These are phyloP conservation scores for Drosophila sproati DNA, from an alignment of 1,140 invertebrate species.

Conservation along the genomic window DNA sequence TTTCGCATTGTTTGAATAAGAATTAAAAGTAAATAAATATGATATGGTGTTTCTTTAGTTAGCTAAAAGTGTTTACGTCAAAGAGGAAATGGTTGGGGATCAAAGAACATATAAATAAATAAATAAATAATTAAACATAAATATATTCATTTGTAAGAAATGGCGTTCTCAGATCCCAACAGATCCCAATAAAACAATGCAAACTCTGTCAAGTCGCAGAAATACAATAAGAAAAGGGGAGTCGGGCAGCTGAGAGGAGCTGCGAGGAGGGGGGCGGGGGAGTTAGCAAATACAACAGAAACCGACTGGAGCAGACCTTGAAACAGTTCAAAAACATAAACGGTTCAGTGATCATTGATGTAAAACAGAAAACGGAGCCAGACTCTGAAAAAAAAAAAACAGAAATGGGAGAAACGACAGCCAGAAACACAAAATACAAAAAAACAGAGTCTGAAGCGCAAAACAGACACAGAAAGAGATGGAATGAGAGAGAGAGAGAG, in stretches of 20 bases:
- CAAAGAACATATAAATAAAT: too few relatives aligned
- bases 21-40: too few relatives aligned
- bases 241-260: conserved; percentile 7
- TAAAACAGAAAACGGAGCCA: conserved; percentile 56
- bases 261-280: background rate
- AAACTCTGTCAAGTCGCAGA: conserved; percentile 12
- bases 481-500: background rate
- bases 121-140: background rate
- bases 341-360: conserved; percentile 84
- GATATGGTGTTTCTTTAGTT: too few relatives aligned
- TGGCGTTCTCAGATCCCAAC: background rate
- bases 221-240: conserved; percentile 10
- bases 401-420: conserved; percentile 44
- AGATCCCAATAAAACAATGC: conserved; percentile 19
- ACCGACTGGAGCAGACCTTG: conserved; percentile 73
- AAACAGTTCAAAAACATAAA: conserved; percentile 85
- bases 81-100: too few relatives aligned
- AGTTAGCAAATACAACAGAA: conserved; percentile 5
- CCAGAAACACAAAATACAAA: conserved; percentile 6
- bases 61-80: too few relatives aligned
- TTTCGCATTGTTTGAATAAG: too few relatives aligned
- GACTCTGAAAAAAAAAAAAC: conserved; percentile 12
- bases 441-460: conserved; percentile 6
- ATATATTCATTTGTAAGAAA: background rate
- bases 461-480: background rate